Evolutionary conservation across 2,888 invertebrate species (phyloP), one percentile per base, ranked within the genome.

Genomic region (Cylloceria caligata): DNA sequence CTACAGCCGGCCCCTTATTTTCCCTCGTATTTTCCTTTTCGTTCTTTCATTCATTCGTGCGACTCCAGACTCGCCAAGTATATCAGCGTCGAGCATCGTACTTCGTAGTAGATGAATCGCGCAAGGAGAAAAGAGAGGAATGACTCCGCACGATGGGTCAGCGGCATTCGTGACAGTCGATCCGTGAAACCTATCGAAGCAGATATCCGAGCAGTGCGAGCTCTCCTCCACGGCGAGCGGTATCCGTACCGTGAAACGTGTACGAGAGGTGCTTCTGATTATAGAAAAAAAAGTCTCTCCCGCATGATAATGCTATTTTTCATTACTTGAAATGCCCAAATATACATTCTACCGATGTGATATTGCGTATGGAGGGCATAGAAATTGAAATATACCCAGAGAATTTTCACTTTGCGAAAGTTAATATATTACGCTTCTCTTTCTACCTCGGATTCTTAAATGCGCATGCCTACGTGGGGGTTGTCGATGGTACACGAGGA

Each of bases 171-270:
- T 72, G 42, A 72, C 81, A 88, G 86, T 83, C 88, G 88, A 89
- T 89, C 90, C 90, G 88, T 91, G 89, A 90, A 90, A 91, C 88
- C 87, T 90, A 90, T 90, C 91, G 88, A 88, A 90, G 89, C 90
- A 89, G 86, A 91, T 88, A 90, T 91, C 91, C 91, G 87, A 89
- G 83, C 77, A 13, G 21, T 24, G 80, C 81, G 83, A 73, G 81
- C 67, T 55, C 62, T 27, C 13, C 47, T 39, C 11, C 30, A 34
- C 24, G 34, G n/a, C 39, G 42, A 67, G 49, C n/a, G 45, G 4
- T 65, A 21, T 52, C 21, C 77, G 39, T 39, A 24, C 62, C 57
- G 71, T 57, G 49, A 64, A 73, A 69, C 47, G 36, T 68, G 52
- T 52, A 42, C 73, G 71, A 67, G 74, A 42, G 42, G 39, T 11